phyloP scores from a whole-genome alignment of 2,797 vertebrate genomes.

The Notamacropus eugenii region DNA sequence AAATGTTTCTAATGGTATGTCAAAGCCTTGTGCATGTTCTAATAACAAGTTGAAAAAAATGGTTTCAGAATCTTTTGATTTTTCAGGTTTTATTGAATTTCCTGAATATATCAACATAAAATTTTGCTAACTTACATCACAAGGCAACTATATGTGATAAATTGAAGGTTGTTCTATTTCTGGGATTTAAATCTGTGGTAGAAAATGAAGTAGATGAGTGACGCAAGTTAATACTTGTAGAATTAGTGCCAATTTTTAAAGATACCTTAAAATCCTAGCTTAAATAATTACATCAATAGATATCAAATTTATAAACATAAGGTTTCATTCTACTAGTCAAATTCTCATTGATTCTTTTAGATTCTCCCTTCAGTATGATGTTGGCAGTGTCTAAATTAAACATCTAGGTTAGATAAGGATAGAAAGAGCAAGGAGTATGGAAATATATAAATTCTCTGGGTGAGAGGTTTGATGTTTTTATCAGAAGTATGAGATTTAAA shows the following conservation, averaged over 20 bases:
- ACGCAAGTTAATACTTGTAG: not conserved
- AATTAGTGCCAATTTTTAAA: too few species aligned
- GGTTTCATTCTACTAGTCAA: too few species aligned
- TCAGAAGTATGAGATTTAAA: not conserved
- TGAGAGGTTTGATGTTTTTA: not conserved
- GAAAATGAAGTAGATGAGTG: not conserved
- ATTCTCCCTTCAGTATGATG: not conserved
- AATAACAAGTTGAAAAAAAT: not conserved
- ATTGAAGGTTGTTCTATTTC: not conserved
- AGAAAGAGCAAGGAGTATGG: not conserved
- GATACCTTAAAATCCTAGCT: too few species aligned
- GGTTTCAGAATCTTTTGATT: not conserved
- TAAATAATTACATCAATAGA: too few species aligned
- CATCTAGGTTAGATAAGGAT: not conserved
- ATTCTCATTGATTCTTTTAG: not conserved
- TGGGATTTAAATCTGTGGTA: not conserved
- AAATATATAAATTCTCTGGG: not conserved
- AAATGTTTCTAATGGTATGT: not conserved
- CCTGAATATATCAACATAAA: not conserved
- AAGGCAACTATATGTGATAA: not conserved
- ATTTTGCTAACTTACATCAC: not conserved
- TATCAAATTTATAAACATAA: too few species aligned
- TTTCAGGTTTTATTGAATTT: not conserved
- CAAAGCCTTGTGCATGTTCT: not conserved
- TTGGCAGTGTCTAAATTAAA: not conserved